Percentiles rank a stretch among this genome's conserved stretches.
Evolutionary conservation across 2,797 vertebrate genomes (phyloP).

Genomic region (Myoxocephalus aenaeus): DNA sequence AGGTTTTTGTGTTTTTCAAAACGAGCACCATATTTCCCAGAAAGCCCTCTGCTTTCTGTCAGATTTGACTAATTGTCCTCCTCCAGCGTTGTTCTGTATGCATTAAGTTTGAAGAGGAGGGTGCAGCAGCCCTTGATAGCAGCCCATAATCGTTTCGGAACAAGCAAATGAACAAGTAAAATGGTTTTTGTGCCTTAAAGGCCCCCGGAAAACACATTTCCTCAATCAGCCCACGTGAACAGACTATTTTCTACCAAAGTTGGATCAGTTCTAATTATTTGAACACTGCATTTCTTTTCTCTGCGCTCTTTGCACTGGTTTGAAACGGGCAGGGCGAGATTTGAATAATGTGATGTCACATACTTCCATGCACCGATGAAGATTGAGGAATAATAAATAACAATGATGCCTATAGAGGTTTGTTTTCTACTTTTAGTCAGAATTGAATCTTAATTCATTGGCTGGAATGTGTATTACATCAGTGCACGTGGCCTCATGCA

Average conservation of each 20-base stretch:
- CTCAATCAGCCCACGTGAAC: not conserved
- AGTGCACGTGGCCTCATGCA: not conserved
- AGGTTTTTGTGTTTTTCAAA: slow-evolving; percentile 30
- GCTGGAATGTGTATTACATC: not conserved
- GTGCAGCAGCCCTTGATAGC: not conserved
- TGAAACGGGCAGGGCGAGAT: not conserved
- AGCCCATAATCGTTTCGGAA: not conserved
- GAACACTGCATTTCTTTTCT: not conserved
- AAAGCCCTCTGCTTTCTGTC: slow-evolving; percentile 2
- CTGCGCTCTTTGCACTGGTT: not conserved
- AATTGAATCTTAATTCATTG: not conserved
- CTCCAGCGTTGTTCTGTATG: not conserved
- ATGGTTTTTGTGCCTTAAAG: slow-evolving; percentile 2
- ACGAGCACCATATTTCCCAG: slow-evolving; percentile 21
- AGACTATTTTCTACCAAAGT: not conserved
- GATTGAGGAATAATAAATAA: not conserved
- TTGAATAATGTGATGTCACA: not conserved
- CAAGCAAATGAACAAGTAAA: slow-evolving; percentile 7
- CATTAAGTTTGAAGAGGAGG: slow-evolving; percentile 13
- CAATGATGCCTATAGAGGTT: not conserved
- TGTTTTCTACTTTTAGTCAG: not conserved
- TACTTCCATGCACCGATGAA: not conserved
- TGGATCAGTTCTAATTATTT: not conserved
- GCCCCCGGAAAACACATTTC: not conserved
- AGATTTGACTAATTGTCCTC: slow-evolving; percentile 12